Percentiles rank a stretch among this genome's conserved stretches.
Evolutionary conservation across 2,113 vertebrate species (phyloP).

Genomic region (Taxidea taxus): DNA sequence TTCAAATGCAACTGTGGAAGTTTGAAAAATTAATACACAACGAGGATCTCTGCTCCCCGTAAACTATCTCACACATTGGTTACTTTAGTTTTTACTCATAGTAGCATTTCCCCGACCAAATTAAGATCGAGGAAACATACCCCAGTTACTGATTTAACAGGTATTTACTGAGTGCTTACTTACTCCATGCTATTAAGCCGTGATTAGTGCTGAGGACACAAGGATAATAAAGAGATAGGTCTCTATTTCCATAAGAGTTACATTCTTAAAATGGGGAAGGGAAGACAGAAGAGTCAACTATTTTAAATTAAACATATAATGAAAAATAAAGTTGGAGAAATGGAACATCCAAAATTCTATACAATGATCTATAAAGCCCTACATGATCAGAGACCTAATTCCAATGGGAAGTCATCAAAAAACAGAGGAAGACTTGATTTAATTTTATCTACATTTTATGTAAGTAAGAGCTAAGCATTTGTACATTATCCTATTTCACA

Average conservation of each 20-base stretch:
- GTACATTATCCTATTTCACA: conserved; percentile 1
- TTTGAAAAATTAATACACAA: background rate
- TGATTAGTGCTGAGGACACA: background rate
- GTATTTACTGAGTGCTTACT: conserved; percentile 10
- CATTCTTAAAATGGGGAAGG: background rate
- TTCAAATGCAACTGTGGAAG: background rate
- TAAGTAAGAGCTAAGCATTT: background rate
- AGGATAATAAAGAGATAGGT: background rate
- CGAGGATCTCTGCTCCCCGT: background rate
- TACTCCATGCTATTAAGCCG: background rate
- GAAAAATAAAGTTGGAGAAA: background rate
- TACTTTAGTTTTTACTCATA: background rate
- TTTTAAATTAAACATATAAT: background rate
- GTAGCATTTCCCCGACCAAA: conserved; percentile 19
- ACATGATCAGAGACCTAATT: background rate
- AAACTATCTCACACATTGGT: background rate
- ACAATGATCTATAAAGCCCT: background rate
- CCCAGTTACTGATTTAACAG: background rate
- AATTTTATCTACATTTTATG: background rate
- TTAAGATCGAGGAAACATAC: background rate
- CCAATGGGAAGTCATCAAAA: background rate
- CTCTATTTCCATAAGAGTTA: background rate
- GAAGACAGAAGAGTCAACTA: background rate
- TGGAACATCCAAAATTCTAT: background rate
- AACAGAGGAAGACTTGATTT: background rate